Percentiles rank a stretch among this genome's conserved stretches.
These are phyloP conservation scores for Polydrusus tereticollis DNA, from an alignment of 2,888 invertebrate genomes.

Conservation along the genomic window DNA sequence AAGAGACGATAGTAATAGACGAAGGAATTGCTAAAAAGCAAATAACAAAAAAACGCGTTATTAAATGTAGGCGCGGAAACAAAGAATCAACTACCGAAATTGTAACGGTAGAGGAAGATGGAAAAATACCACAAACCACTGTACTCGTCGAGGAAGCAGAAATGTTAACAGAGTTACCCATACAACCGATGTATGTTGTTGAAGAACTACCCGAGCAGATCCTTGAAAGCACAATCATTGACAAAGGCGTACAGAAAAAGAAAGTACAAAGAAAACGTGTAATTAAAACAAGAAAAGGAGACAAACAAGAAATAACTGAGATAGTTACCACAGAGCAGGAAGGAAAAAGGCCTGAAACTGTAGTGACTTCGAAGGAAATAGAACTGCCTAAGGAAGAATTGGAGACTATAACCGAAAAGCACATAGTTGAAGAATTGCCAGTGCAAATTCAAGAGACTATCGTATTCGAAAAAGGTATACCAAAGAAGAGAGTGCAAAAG, in stretches of 20 bases:
- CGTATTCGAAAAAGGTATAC: conserved; percentile 61
- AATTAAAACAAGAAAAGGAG: conserved; percentile 61
- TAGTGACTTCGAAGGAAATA: conserved; percentile 39
- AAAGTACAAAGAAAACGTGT: conserved; percentile 49
- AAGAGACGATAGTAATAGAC: conserved; percentile 62
- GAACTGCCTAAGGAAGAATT: conserved; percentile 59
- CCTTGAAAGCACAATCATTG: conserved; percentile 60
- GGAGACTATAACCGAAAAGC: conserved; percentile 50
- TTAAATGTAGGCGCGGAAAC: conserved; percentile 54
- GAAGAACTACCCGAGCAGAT: conserved; percentile 57
- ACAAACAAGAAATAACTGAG: conserved; percentile 63
- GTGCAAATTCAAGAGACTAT: conserved; percentile 61
- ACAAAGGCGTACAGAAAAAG: conserved; percentile 59
- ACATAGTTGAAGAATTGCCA: conserved; percentile 54
- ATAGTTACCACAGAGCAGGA: conserved; percentile 63
- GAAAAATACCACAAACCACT: conserved; percentile 64
- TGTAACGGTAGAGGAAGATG: conserved; percentile 65
- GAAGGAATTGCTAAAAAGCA: conserved; percentile 55
- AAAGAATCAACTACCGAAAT: conserved; percentile 57
- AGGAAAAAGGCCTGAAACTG: conserved; percentile 49
- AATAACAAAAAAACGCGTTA: conserved; percentile 53
- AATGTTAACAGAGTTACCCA: background rate
- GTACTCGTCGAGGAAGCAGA: conserved; percentile 44
- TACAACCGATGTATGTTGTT: conserved; percentile 58
- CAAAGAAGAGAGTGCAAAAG: conserved; percentile 53